phyloP scores from a whole-genome alignment of 2,888 invertebrate species.

The Erebia palarica region DNA sequence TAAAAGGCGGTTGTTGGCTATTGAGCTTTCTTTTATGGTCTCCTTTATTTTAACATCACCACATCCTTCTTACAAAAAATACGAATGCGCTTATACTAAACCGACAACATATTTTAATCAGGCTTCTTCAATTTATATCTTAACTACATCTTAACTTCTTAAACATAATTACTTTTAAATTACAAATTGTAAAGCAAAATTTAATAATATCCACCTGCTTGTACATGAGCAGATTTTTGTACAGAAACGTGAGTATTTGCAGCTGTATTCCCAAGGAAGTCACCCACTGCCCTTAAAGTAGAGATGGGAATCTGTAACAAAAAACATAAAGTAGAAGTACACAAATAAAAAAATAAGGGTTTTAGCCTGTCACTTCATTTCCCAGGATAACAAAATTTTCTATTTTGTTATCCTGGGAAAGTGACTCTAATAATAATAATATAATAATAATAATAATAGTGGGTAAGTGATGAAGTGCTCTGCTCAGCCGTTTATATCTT shows the following conservation, averaged over 20 bases:
- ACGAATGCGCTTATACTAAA: background rate
- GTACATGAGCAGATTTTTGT: conserved; percentile 68
- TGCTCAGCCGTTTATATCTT: no score
- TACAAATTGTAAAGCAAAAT: background rate
- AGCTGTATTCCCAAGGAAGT: conserved; percentile 81
- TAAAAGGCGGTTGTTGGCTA: no score
- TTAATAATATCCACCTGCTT: conserved; percentile 58
- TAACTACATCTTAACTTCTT: background rate
- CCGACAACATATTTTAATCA: background rate
- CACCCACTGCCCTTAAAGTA: conserved; percentile 84
- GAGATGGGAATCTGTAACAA: conserved; percentile 85
- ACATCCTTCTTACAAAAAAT: background rate
- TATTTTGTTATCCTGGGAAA: no score
- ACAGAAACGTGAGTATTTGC: conserved; percentile 67
- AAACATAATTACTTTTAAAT: background rate
- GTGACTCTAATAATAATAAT: no score
- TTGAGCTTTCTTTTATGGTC: no score
- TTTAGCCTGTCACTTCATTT: no score
- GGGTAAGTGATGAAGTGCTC: no score
- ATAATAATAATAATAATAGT: no score
- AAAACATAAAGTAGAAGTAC: background rate
- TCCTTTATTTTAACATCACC: background rate
- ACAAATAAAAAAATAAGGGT: background rate
- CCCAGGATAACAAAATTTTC: no score
- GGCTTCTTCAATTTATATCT: background rate